Evolutionary conservation across 2,113 vertebrate species (phyloP), one percentile per base, ranked within the genome.

Genomic region (Phrynocephalus versicolor): DNA sequence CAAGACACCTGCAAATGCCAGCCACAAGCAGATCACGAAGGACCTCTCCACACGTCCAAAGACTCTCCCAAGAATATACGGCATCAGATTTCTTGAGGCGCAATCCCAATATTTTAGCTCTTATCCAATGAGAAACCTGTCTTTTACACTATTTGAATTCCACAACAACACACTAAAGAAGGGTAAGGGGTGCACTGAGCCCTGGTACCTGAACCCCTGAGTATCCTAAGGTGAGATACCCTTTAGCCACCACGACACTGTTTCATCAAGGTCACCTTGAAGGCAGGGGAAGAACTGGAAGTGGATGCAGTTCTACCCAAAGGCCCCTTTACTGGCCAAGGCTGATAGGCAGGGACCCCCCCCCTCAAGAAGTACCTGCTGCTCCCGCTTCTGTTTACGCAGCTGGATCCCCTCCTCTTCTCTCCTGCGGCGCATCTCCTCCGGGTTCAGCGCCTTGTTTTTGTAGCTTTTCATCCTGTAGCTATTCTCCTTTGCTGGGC

Each of bases 381-480:
- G 98, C 89, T 99, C 99, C 79, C 99, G 96, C 89, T 99, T 99
- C 95, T 99, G 99, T 94, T 99, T 99, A 87, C 99, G 97, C 83
- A 99, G 97, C 80, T 99, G 99, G 87, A 99, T 97, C 64, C 98
- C 98, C 81, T 99, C 98, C 91, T 99, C 99, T 83, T 99, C 99
- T 75, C 99, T 96, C 55, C 99, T 95, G 91, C 99, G 95, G 13
- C 99, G 97, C 99, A 99, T 99, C 90, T 99, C 99, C 74, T 99
- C 98, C 1, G 98, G 97, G 55, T 99, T 99, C 58, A 99, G 96
- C 41, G 98, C 99, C 96, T 99, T 99, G 96, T 99, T 99, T 96
- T 99, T 99, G 94, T 99, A 99, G 88, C 98, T 98, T 95, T 98
- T 99, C 98, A 99, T 99, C 96, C 99, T 97, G 91, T 97, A 98